Conservation (phyloP, 23 tunicate species). For the Styela plicata region DNA sequence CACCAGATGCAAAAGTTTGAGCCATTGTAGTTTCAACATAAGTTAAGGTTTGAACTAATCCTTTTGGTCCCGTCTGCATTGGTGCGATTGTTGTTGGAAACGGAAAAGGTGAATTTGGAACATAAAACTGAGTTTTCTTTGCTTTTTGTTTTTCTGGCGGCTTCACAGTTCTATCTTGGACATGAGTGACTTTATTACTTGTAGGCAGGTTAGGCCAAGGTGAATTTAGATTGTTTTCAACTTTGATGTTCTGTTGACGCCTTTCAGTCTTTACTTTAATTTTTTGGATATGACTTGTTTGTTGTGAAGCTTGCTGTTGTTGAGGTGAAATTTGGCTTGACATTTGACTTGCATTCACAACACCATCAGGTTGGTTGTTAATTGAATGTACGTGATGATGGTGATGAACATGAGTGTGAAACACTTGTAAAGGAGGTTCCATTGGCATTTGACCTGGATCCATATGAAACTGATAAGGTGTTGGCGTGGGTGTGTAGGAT, state of each 20-base stretch:
- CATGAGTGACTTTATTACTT: neutral
- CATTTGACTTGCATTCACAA: neutral
- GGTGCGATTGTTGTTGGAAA: neutral
- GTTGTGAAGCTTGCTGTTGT: neutral
- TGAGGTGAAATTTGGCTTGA: neutral
- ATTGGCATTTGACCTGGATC: neutral
- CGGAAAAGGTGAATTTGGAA: neutral
- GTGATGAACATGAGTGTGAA: constrained; percentile 68
- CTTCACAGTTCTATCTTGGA: neutral
- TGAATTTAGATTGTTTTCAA: constrained; percentile 5
- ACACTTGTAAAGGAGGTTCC: constrained; percentile 45
- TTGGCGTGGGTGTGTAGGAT: neutral
- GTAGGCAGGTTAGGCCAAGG: constrained; percentile 13
- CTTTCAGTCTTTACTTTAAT: neutral
- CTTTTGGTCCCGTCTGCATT: neutral
- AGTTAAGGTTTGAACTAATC: neutral
- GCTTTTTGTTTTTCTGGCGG: neutral
- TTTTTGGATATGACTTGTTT: neutral
- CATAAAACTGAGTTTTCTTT: neutral
- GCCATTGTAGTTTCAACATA: constrained; percentile 2
- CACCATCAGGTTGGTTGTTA: constrained; percentile 1
- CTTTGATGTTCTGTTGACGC: neutral
- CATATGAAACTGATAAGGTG: constrained; percentile 4
- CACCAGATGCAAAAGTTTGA: neutral
- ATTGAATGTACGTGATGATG: constrained; percentile 70